Base-by-base conservation (phyloP, 2,797 vertebrate genomes). In the Ctenosaura bakeri region DNA sequence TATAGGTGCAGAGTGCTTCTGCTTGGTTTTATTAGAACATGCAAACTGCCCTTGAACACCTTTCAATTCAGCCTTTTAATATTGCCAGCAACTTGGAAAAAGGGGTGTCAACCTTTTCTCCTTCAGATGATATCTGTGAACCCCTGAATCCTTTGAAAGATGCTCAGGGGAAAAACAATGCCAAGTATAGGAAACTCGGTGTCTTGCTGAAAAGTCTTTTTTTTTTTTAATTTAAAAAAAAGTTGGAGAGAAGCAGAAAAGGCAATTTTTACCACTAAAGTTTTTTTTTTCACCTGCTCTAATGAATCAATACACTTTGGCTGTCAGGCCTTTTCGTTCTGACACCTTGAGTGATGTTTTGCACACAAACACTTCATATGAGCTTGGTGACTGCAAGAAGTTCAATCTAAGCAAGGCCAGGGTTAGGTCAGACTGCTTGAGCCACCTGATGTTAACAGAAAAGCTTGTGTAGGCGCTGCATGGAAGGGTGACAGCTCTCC, bases 401-500 rank as follows among this genome's bases (percentile, higher is more conserved):
- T 92, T 92, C 85, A 54, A 4, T 73, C 16, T 84, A 54, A 92
- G 56, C 38, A 89, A 66, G 6, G 0, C 8, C 76, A 42, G 80
- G 91, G 85, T 89, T 62, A 80, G 88, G 85, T 82, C 83, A 89
- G 4, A 32, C 35, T 12, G 87, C 26, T 77, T 71, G 77, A 94
- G 64, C 62, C 83, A 1, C 50, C 6, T 0, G 71, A 83, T 76
- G 20, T 86, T 73, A 81, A 87, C 66, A 91, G 69, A 82, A 89
- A 79, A 81, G n/a, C 64, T 24, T 32, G n/a, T 79, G 59, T 89
- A 20, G n/a, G 8, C 54, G 16, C 91, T 93, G 78, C 71, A 85
- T 35, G 92, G 89, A 94, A 87, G 91, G 86, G 93, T 92, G 76
- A 93, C 85, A 94, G 69, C 85, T 92, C 79, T 87, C 91, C 88